Base-by-base conservation (phyloP, 2,888 invertebrate genomes). In the Melieria omissa region DNA sequence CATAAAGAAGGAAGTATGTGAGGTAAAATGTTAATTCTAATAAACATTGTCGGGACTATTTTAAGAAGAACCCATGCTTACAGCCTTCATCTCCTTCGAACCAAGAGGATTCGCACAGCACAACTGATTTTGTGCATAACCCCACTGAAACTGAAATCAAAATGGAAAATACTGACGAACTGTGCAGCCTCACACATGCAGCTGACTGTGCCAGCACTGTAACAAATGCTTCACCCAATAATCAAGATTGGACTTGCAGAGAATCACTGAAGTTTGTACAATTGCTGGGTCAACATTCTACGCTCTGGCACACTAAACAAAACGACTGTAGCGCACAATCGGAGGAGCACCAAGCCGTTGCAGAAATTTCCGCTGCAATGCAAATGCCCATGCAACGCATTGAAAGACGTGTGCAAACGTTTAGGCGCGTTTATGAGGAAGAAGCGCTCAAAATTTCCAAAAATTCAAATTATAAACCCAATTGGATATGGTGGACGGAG, bases 211-310 rank as follows among this genome's bases (percentile, higher is more conserved):
- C 29, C 29, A 29, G 29, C 2, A 29, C 29, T 29, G 29, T 29
- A 29, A 29, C 29, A 47, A n/a, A 9, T 65, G 14, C 4, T 65
- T 44, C 41, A 14, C 8, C 5, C 4, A 47, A 66, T 14, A 45
- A 46, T 29, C 45, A 44, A 7, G 44, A 41, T 0, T 80, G 81
- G 81, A 72, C 70, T 54, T 72, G 75, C 1, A 64, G 73, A 16
- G 77, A 78, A 55, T 79, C 79, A 1, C 42, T 80, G 2, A 71
- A 71, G 44, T 80, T 81, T 70, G 61, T 80, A 3, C 71, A 76
- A 42, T 73, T 78, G 3, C 65, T 80, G 0, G 47, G 69, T 5
- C 70, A 72, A 8, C 73, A 79, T 46, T 71, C 72, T 0, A 69
- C 73, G 16, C 66, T 78, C 16, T 77, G 77, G 72, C 71, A 75